phyloP scores from a whole-genome alignment of 2,888 invertebrate species.

The Yponomeuta malinellus region DNA sequence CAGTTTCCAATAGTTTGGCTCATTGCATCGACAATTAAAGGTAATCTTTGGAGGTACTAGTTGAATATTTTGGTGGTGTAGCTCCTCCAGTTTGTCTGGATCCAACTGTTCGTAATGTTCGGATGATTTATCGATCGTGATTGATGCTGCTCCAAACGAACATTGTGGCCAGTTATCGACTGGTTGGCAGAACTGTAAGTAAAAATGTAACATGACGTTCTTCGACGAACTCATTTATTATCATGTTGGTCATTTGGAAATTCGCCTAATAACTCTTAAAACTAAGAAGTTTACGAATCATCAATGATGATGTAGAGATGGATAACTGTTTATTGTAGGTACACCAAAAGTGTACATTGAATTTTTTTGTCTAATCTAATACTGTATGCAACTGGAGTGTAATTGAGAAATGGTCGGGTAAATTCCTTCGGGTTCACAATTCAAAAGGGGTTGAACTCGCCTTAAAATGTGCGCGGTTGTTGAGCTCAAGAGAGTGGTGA shows the following conservation, averaged over 20 bases:
- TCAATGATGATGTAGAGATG: too few relatives aligned
- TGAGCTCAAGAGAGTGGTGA: constrained; percentile 56
- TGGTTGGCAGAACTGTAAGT: constrained; percentile 70
- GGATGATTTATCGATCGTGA: constrained; percentile 52
- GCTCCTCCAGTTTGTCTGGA: constrained; percentile 55
- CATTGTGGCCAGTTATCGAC: constrained; percentile 56
- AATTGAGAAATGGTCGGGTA: too few relatives aligned
- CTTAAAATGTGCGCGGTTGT: constrained; percentile 78
- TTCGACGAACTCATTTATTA: too few relatives aligned
- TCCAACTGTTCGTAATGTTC: constrained; percentile 45
- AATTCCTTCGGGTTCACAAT: too few relatives aligned
- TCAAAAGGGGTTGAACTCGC: constrained; percentile 35
- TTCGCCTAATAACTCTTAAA: too few relatives aligned
- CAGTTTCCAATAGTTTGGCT: constrained; percentile 70
- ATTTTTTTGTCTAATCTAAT: too few relatives aligned
- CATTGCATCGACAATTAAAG: constrained; percentile 67
- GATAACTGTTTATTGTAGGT: too few relatives aligned
- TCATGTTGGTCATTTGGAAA: too few relatives aligned
- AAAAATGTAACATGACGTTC: constrained; percentile 12
- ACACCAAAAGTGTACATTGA: too few relatives aligned
- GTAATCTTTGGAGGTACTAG: constrained; percentile 57
- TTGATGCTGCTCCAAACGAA: constrained; percentile 22
- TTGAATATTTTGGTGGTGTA: constrained; percentile 55
- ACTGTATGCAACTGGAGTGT: too few relatives aligned
- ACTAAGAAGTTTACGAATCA: too few relatives aligned